These are phyloP conservation scores for Hydraecia micacea DNA, from an alignment of 2,888 invertebrate genomes.

Conservation along the genomic window DNA sequence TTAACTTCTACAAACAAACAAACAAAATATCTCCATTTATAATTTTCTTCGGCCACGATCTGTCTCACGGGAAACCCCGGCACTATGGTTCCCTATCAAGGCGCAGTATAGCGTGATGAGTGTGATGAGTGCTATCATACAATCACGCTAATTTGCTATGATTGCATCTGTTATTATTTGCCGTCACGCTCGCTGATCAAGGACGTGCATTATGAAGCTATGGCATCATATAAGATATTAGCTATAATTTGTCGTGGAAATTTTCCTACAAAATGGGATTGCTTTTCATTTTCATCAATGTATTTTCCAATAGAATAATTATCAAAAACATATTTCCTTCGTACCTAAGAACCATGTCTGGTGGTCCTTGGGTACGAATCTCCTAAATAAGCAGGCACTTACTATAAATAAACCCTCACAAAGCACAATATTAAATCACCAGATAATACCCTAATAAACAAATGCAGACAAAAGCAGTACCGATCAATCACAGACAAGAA, in stretches of 20 bases:
- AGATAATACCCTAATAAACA: conserved; percentile 31
- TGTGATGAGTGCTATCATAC: conserved; percentile 50
- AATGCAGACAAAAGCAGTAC: conserved; percentile 28
- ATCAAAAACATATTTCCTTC: not conserved
- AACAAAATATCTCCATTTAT: not conserved
- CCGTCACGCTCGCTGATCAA: conserved; percentile 61
- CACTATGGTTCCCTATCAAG: conserved; percentile 1
- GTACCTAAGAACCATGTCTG: not conserved
- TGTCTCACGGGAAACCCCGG: conserved; percentile 53
- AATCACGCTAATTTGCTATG: conserved; percentile 58
- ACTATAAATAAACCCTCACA: conserved; percentile 16
- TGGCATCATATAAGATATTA: conserved; percentile 13
- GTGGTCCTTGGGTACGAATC: not conserved
- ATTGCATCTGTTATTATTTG: conserved; percentile 51
- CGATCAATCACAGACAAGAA: conserved; percentile 54
- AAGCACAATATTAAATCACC: conserved; percentile 20
- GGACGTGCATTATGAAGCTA: conserved; percentile 39
- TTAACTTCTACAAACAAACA: not conserved
- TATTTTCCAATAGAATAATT: not conserved
- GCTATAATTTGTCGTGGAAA: conserved; percentile 19
- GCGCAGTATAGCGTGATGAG: conserved; percentile 27
- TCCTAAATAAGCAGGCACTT: not conserved
- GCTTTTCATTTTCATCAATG: conserved; percentile 9
- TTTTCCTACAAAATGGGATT: conserved; percentile 19
- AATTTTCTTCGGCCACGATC: not conserved